A percentile compares a stretch with the other conserved stretches of the same genome.
These are phyloP conservation scores for Atta texana DNA, from an alignment of 1,140 invertebrate genomes.

Conservation along the genomic window DNA sequence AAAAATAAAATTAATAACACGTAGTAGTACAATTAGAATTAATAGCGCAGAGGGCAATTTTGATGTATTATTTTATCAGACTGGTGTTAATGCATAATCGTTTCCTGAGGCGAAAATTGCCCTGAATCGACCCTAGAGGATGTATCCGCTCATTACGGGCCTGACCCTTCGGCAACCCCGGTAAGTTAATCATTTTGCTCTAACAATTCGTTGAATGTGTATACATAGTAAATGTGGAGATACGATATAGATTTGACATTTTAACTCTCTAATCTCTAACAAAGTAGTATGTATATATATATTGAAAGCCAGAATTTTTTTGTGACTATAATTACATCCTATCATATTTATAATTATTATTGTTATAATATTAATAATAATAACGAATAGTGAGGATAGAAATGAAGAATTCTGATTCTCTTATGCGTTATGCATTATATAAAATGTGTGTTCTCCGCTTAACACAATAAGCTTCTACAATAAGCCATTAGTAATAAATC, in stretches of 20 bases:
- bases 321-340: no score
- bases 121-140: slow-evolving; percentile 55
- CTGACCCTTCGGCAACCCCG: slow-evolving; percentile 56
- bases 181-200: slow-evolving; percentile 61
- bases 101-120: slow-evolving; percentile 69
- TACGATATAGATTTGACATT: not conserved
- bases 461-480: no score
- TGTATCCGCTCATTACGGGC: slow-evolving; percentile 45
- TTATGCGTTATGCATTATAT: no score
- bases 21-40: not conserved
- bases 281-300: no score
- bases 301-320: no score
- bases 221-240: not conserved
- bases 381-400: no score
- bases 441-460: no score
- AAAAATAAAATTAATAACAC: not conserved
- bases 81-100: slow-evolving; percentile 64
- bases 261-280: no score
- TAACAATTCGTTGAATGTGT: not conserved
- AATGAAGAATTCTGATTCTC: no score
- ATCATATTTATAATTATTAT: no score
- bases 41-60: not conserved
- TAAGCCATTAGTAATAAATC: no score
- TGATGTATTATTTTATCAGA: slow-evolving; percentile 49
- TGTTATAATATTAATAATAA: no score